Conservation (phyloP, 1,140 invertebrate species). For the Conus ventricosus region DNA sequence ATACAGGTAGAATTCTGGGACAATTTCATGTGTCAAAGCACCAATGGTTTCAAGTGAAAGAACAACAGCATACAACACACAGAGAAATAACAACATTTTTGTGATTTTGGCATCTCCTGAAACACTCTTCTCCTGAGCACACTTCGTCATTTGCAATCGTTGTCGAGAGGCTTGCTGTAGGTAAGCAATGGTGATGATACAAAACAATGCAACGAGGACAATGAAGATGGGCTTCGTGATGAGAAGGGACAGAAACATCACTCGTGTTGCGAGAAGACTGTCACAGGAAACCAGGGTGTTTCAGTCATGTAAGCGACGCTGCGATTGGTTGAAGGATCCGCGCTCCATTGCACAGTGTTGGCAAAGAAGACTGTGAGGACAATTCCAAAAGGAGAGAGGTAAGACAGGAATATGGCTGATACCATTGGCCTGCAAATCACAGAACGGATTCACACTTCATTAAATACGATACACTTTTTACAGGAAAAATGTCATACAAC, state of each 20-base stretch:
- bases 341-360: not conserved
- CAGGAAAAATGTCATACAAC: too few species aligned
- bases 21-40: not conserved
- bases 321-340: not conserved
- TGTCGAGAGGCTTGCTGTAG: not conserved
- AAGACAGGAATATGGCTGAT: not conserved
- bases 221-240: not conserved
- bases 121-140: too few species aligned
- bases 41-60: not conserved
- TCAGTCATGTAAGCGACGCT: not conserved
- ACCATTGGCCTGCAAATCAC: too few species aligned
- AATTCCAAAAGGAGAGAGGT: not conserved
- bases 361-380: not conserved
- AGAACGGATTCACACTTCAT: too few species aligned
- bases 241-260: not conserved
- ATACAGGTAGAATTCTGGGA: not conserved
- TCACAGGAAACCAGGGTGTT: not conserved
- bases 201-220: not conserved
- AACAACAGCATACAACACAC: not conserved
- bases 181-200: not conserved
- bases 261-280: not conserved
- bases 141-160: not conserved
- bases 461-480: too few species aligned
- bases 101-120: not conserved
- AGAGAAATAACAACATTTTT: constrained; percentile 1